Evolutionary conservation across 1,140 invertebrate species (phyloP), one percentile per base, ranked within the genome.

Genomic region (Drosophila navojoa): DNA sequence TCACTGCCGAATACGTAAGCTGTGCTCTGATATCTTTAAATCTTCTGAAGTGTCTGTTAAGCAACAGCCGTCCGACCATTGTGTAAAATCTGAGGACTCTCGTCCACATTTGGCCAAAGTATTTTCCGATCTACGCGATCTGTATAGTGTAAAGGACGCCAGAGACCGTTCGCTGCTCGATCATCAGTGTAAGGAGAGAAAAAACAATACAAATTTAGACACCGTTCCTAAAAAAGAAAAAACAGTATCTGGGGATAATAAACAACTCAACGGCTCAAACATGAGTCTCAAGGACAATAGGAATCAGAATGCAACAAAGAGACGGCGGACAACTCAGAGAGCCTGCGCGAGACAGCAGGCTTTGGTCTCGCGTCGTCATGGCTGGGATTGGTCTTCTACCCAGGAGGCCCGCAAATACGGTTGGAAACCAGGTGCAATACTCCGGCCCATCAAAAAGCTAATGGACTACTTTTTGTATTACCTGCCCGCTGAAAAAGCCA

Each of bases 391-490:
- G 91, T 55, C 64, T 1, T 16, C 44, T 0, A 53, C 71, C 6
- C 15, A 6, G 0, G 40, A 69, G 64, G 84, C 77, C 3, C 54
- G 49, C 5, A 45, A 62, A 9, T 38, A 58, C 4, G 90, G 90
- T n/a, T 92, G 91, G 91, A 68, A 68, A 5, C 91, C 91, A 0
- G 91, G 91, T 0, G 76, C 73, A 11, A 77, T 92, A 2, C 66
- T 16, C 5, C 90, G 50, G 29, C 78, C 63, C 0, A 77, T 91
- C 6, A 64, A 70, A 9, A 71, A 76, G 5, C 49, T 92, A 4
- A 92, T 92, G 91, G 68, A 77, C 2, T 87, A 61, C 63, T 92
- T 92, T 53, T 38, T 91, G 2, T 35, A 72, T 11, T 11, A 57
- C 6, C 60, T 62, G 5, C 42, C 66, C 3, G 44, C 75, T 0